phyloP scores from a whole-genome alignment of 2,797 vertebrate genomes.

The Coregonus sp. region DNA sequence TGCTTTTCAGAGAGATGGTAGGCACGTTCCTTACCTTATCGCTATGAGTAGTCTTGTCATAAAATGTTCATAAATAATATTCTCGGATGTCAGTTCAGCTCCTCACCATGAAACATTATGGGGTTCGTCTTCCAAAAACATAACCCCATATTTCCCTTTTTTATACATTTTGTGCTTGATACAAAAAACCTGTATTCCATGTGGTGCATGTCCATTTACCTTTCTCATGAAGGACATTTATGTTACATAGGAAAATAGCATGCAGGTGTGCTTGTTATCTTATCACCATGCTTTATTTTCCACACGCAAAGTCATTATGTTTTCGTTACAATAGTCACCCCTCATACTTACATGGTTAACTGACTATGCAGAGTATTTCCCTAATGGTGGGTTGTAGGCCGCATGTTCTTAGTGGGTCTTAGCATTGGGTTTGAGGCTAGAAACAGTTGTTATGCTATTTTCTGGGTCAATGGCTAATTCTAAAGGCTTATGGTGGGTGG shows the following conservation, averaged over 20 bases:
- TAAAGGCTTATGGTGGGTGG: background rate
- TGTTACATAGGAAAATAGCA: background rate
- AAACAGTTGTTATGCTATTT: background rate
- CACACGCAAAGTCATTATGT: background rate
- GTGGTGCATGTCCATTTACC: background rate
- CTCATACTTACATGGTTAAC: background rate
- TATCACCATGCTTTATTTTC: background rate
- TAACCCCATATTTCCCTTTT: slow-evolving; percentile 51
- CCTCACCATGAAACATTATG: slow-evolving; percentile 22
- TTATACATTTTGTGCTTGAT: slow-evolving; percentile 20
- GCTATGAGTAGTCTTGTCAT: slow-evolving; percentile 68
- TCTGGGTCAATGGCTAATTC: slow-evolving; percentile 4
- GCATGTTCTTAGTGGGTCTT: background rate
- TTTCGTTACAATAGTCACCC: background rate
- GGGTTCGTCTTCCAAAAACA: slow-evolving; percentile 42
- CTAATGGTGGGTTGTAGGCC: no score
- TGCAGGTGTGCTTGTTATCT: background rate
- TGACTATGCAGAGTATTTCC: background rate
- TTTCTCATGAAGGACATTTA: background rate
- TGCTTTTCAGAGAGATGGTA: slow-evolving; percentile 71
- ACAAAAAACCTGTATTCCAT: background rate
- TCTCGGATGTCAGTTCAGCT: slow-evolving; percentile 50
- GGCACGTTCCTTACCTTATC: slow-evolving; percentile 33
- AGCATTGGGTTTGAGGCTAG: background rate
- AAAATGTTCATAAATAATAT: slow-evolving; percentile 71